phyloP scores from a whole-genome alignment of 2,888 invertebrate genomes.

The Hemicrepidius hirtus region DNA sequence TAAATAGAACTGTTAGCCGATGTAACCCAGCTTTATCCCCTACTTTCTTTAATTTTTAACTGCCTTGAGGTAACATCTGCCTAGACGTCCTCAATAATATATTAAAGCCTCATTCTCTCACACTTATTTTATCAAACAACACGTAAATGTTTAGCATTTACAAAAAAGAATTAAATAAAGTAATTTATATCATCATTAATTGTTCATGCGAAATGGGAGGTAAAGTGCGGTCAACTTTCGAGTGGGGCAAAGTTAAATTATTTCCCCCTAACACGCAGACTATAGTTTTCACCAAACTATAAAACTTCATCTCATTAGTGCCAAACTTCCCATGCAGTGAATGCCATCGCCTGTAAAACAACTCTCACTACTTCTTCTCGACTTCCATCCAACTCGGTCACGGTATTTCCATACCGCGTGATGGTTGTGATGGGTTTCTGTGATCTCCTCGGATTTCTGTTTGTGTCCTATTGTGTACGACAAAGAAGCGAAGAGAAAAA shows the following conservation, averaged over 20 bases:
- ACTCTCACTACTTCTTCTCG: constrained; percentile 36
- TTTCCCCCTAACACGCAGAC: constrained; percentile 16
- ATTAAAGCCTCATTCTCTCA: background rate
- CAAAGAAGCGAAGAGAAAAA: constrained; percentile 47
- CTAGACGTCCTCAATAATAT: too few relatives aligned
- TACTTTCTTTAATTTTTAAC: too few relatives aligned
- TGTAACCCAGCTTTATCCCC: too few relatives aligned
- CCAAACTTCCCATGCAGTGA: constrained; percentile 36
- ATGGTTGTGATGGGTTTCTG: constrained; percentile 53
- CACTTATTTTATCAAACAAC: too few relatives aligned
- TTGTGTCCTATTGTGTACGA: constrained; percentile 58
- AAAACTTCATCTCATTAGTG: constrained; percentile 41
- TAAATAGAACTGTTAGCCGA: too few relatives aligned
- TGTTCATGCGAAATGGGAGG: background rate
- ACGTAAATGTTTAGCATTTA: too few relatives aligned
- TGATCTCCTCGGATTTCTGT: constrained; percentile 60
- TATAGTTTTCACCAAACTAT: constrained; percentile 32
- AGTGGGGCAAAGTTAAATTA: constrained; percentile 36
- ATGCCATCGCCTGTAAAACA: constrained; percentile 40
- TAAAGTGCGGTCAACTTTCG: background rate
- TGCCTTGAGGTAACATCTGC: too few relatives aligned
- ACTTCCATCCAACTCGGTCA: constrained; percentile 31
- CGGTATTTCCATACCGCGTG: constrained; percentile 1
- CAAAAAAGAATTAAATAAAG: background rate
- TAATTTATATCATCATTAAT: background rate